A percentile compares a stretch with the other conserved stretches of the same genome.
Evolutionary conservation across 2,113 vertebrate species (phyloP).

Genomic region (Gymnarchus niloticus): DNA sequence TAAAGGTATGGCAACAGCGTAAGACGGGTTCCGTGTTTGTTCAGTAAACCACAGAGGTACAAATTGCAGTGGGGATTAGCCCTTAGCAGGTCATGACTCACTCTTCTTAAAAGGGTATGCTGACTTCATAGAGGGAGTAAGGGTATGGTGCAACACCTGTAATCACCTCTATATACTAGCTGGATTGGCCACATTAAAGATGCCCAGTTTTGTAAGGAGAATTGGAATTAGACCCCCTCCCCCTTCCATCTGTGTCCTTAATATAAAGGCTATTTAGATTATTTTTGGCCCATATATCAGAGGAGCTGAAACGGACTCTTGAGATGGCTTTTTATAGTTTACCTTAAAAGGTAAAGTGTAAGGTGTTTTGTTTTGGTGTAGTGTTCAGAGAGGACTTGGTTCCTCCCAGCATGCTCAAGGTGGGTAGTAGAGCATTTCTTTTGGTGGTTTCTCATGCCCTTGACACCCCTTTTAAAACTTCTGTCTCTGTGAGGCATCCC

Average conservation of each 20-base stretch:
- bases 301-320: slow-evolving; percentile 28
- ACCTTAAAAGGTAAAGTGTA: slow-evolving; percentile 1
- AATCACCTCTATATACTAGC: background rate
- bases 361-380: slow-evolving; percentile 37
- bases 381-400: slow-evolving; percentile 41
- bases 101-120: slow-evolving; percentile 7
- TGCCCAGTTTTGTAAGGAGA: slow-evolving; percentile 10
- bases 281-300: background rate
- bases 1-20: background rate
- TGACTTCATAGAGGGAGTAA: slow-evolving; percentile 10
- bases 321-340: slow-evolving; percentile 22
- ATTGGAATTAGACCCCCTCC: background rate
- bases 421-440: slow-evolving; percentile 37
- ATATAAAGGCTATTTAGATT: background rate
- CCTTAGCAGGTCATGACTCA: slow-evolving; percentile 16
- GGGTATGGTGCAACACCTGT: background rate
- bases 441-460: slow-evolving; percentile 45
- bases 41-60: background rate
- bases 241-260: background rate
- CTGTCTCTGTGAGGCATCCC: slow-evolving; percentile 21
- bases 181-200: slow-evolving; percentile 1
- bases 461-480: slow-evolving; percentile 49
- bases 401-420: slow-evolving; percentile 27
- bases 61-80: background rate
- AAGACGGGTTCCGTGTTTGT: background rate